A percentile compares a stretch with the other conserved stretches of the same genome.
Conservation (phyloP, 2,797 vertebrate species). For the Onychomys torridus region DNA sequence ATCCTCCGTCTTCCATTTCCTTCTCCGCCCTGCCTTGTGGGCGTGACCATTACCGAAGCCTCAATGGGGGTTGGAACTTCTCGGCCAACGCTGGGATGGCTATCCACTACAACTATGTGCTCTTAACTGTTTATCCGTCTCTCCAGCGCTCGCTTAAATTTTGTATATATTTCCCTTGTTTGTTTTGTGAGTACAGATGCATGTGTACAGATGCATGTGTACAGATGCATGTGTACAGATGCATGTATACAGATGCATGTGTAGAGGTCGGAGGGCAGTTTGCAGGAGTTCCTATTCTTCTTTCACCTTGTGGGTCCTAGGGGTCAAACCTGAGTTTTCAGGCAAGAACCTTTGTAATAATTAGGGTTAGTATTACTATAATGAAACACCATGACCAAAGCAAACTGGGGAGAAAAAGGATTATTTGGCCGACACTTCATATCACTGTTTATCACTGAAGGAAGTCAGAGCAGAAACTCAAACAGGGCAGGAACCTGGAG, state of each 20-base stretch:
- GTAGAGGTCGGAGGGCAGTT: not conserved
- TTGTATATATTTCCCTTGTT: not conserved
- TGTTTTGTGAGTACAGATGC: too few relatives aligned
- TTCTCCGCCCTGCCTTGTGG: too few relatives aligned
- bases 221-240: too few relatives aligned
- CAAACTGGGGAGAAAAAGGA: not conserved
- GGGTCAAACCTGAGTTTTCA: not conserved
- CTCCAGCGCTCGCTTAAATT: not conserved
- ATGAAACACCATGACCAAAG: not conserved
- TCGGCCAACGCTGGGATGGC: too few relatives aligned
- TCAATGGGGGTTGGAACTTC: too few relatives aligned
- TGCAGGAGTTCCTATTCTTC: not conserved
- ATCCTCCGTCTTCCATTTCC: too few relatives aligned
- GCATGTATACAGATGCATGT: not conserved
- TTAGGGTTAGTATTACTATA: not conserved
- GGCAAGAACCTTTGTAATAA: not conserved
- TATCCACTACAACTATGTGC: too few relatives aligned
- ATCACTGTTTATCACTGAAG: not conserved
- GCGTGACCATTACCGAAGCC: too few relatives aligned
- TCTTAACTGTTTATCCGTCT: not conserved
- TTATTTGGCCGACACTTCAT: not conserved
- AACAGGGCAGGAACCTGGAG: not conserved
- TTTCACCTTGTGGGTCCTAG: not conserved
- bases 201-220: too few relatives aligned
- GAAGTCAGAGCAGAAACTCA: not conserved